Percentiles rank a stretch among this genome's conserved stretches.
phyloP scores from a whole-genome alignment of 2,888 invertebrate genomes.

The Drosophila siamana region DNA sequence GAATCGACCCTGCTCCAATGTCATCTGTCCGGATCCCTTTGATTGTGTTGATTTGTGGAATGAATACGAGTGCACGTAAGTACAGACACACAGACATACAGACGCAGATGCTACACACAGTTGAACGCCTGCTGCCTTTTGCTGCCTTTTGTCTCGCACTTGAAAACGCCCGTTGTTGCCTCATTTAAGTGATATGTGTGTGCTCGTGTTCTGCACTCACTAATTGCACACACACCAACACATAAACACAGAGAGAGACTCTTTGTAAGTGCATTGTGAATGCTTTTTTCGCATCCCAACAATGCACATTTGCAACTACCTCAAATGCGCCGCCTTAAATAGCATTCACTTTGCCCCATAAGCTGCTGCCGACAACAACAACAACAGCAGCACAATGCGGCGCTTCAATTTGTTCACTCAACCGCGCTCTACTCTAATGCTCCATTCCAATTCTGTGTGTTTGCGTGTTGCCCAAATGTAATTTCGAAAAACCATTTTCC shows the following conservation, averaged over 20 bases:
- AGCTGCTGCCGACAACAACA: no score
- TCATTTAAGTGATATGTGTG: conserved; percentile 8
- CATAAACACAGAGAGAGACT: not conserved
- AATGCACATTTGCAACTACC: not conserved
- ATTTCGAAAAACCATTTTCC: no score
- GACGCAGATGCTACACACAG: not conserved
- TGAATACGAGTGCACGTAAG: conserved; percentile 99
- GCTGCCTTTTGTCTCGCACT: not conserved
- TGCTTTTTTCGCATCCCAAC: not conserved
- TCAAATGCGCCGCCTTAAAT: not conserved
- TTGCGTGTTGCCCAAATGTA: no score
- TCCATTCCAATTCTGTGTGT: no score
- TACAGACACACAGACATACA: conserved; percentile 82
- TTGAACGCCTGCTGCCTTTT: conserved; percentile 11
- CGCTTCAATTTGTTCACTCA: no score
- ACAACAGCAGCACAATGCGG: no score
- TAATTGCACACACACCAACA: conserved; percentile 9
- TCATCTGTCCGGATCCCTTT: conserved; percentile 97
- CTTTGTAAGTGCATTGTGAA: conserved; percentile 9
- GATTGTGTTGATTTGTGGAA: conserved; percentile 99
- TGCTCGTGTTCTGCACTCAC: conserved; percentile 3
- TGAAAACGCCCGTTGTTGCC: conserved; percentile 5
- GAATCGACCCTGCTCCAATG: conserved; percentile 96
- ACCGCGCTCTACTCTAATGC: no score
- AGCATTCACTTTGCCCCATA: not conserved